Evolutionary conservation across 2,113 vertebrate genomes (phyloP).

Genomic region (Tylochromis polylepis): DNA sequence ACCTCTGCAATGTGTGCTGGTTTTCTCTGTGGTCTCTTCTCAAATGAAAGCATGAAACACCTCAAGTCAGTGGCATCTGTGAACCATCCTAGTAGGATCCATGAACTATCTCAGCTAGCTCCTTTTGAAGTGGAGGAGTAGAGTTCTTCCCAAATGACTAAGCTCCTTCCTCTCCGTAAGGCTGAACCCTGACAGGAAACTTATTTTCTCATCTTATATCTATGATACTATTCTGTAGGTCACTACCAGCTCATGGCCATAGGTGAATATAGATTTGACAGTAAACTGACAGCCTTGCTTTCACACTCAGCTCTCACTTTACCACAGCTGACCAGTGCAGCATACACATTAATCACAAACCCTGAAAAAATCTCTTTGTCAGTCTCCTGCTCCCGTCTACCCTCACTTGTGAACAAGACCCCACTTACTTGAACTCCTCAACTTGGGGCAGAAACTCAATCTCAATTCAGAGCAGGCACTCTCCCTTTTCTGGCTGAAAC

Average conservation of each 20-base stretch:
- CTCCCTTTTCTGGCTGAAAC: neutral
- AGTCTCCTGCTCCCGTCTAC: neutral
- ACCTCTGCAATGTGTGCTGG: neutral
- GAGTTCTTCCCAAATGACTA: neutral
- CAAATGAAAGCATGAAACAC: neutral
- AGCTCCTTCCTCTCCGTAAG: neutral
- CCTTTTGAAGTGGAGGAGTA: neutral
- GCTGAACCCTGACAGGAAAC: neutral
- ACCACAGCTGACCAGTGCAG: neutral
- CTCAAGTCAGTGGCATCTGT: neutral
- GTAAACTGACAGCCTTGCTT: neutral
- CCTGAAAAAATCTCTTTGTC: neutral
- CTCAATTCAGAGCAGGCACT: neutral
- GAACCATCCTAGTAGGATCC: neutral
- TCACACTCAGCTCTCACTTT: neutral
- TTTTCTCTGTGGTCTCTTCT: neutral
- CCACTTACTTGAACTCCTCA: neutral
- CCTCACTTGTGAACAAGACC: neutral
- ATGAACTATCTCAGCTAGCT: neutral
- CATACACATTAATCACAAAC: neutral
- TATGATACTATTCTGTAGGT: neutral
- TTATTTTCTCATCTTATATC: neutral
- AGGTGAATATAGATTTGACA: neutral
- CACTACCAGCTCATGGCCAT: neutral
- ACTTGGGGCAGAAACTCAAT: neutral